Percentiles rank a stretch among this genome's conserved stretches.
These are phyloP conservation scores for Crepidodera aurea DNA, from an alignment of 2,888 invertebrate species.

Conservation along the genomic window DNA sequence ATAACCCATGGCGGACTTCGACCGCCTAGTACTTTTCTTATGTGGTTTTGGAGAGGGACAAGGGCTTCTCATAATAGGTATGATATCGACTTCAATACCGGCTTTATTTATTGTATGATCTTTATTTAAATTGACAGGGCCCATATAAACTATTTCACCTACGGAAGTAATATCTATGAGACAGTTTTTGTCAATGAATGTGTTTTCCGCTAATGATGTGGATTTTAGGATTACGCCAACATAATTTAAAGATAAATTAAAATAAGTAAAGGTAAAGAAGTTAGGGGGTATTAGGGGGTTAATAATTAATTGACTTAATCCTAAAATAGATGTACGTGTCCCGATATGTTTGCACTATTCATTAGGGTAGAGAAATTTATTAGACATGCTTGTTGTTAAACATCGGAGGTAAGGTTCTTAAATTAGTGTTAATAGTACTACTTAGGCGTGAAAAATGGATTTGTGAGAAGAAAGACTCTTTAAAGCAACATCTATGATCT, in stretches of 20 bases:
- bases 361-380: constrained; percentile 28
- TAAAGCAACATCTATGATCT: constrained; percentile 58
- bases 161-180: constrained; percentile 44
- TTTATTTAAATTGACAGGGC: constrained; percentile 62
- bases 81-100: constrained; percentile 62
- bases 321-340: constrained; percentile 40
- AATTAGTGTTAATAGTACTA: constrained; percentile 42
- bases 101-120: constrained; percentile 68
- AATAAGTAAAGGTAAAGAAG: not conserved
- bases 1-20: constrained; percentile 57
- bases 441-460: constrained; percentile 49
- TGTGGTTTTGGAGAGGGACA: constrained; percentile 56
- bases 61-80: constrained; percentile 60
- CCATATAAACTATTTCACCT: constrained; percentile 63
- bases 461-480: constrained; percentile 40
- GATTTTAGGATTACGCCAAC: constrained; percentile 23
- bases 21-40: constrained; percentile 51
- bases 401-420: constrained; percentile 29
- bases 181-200: constrained; percentile 2
- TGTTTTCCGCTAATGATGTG: not conserved
- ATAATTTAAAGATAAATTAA: not conserved
- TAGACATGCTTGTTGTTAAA: constrained; percentile 35
- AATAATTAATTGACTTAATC: constrained; percentile 24
- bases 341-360: constrained; percentile 57
- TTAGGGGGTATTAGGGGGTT: not conserved